Conservation (phyloP, 2,797 vertebrate species). For the Macropodus opercularis region DNA sequence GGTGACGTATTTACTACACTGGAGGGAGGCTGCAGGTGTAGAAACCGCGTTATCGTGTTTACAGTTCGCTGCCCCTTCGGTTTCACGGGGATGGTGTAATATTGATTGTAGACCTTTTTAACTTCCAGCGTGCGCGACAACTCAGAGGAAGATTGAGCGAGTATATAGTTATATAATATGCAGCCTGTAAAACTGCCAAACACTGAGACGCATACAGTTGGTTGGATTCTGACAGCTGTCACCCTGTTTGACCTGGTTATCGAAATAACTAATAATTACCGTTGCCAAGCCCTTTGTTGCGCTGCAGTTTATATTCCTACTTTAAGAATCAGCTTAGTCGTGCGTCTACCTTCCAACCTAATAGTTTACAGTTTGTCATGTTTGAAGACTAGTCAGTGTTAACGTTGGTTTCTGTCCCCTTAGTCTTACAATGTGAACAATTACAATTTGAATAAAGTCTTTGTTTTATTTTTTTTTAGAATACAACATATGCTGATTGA, state of each 20-base stretch:
- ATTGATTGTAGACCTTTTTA: constrained; percentile 36
- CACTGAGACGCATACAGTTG: constrained; percentile 6
- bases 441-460: constrained; percentile 20
- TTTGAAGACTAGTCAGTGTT: constrained; percentile 50
- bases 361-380: constrained; percentile 54
- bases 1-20: constrained; percentile 58
- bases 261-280: constrained; percentile 1
- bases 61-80: constrained; percentile 47
- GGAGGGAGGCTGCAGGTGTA: constrained; percentile 44
- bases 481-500: constrained; percentile 27
- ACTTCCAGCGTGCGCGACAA: constrained; percentile 33
- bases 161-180: constrained; percentile 11
- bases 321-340: constrained; percentile 20
- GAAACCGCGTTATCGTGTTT: constrained; percentile 67
- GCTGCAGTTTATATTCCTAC: constrained; percentile 41
- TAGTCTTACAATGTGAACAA: too few relatives aligned
- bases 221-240: constrained; percentile 4
- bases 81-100: constrained; percentile 31
- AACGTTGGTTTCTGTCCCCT: constrained; percentile 19
- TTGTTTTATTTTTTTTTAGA: constrained; percentile 12
- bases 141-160: constrained; percentile 11
- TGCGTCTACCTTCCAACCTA: constrained; percentile 24
- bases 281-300: constrained; percentile 36
- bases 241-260: constrained; percentile 2
- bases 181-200: constrained; percentile 31